phyloP scores from a whole-genome alignment of 2,797 vertebrate genomes.

The Chelonia mydas region DNA sequence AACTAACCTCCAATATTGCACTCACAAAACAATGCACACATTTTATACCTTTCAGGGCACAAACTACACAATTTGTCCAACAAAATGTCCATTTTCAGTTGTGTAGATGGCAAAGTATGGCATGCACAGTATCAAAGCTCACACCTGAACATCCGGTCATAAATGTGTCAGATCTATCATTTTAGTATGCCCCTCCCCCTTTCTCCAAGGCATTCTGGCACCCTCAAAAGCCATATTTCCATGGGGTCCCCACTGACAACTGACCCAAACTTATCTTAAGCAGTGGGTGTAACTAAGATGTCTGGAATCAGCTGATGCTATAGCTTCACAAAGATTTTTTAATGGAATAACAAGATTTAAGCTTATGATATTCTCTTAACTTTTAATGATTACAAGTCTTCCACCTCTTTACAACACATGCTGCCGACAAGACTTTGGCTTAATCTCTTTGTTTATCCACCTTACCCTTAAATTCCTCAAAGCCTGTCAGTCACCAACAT shows the following conservation, averaged over 20 bases:
- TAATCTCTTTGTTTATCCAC: neutral
- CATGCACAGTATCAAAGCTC: too few relatives aligned
- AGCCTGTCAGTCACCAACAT: neutral
- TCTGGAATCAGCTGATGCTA: neutral
- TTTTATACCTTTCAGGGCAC: neutral
- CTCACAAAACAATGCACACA: neutral
- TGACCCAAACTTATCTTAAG: neutral
- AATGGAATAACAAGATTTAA: neutral
- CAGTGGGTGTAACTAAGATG: neutral
- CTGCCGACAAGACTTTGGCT: neutral
- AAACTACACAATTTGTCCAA: neutral
- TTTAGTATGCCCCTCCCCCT: neutral
- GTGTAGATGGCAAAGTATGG: neutral
- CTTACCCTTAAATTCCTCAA: neutral
- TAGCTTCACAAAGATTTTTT: neutral
- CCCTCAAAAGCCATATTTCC: neutral
- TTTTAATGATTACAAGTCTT: neutral
- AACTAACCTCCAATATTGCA: neutral
- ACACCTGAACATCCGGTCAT: neutral
- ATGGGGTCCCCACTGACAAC: neutral
- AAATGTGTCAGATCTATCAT: neutral
- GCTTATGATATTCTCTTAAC: neutral
- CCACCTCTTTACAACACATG: neutral
- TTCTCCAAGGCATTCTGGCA: neutral
- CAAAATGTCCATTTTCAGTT: neutral